A percentile compares a stretch with the other conserved stretches of the same genome.
Conservation (phyloP, 2,888 invertebrate genomes). For the Biston betularia region DNA sequence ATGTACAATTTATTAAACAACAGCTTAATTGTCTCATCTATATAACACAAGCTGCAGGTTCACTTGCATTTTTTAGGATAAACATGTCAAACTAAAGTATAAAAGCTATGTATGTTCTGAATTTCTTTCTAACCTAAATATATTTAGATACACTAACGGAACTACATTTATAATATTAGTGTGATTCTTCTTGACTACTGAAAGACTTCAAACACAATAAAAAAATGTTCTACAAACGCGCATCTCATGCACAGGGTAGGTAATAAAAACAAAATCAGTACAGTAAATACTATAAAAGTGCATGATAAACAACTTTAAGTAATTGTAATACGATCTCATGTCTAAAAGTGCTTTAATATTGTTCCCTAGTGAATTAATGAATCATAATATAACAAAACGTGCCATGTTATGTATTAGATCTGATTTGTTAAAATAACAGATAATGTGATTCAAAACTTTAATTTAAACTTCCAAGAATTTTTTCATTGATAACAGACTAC, state of each 20-base stretch:
- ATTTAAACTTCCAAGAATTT: background rate
- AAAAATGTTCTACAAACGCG: too few species aligned
- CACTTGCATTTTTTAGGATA: too few species aligned
- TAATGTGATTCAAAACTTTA: background rate
- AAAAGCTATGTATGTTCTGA: too few species aligned
- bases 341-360: conserved; percentile 1
- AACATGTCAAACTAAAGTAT: too few species aligned
- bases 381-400: background rate
- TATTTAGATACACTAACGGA: too few species aligned
- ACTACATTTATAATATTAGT: too few species aligned
- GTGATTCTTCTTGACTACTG: too few species aligned
- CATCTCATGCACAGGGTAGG: background rate
- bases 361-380: conserved; percentile 19
- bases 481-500: background rate
- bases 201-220: too few species aligned
- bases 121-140: too few species aligned
- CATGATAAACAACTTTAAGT: conserved; percentile 13
- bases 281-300: background rate
- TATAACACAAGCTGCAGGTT: too few species aligned
- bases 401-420: conserved; percentile 12
- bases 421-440: conserved; percentile 4
- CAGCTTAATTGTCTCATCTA: too few species aligned
- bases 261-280: background rate
- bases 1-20: too few species aligned
- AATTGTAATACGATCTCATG: conserved; percentile 5